Base-by-base conservation (phyloP, 2,797 vertebrate genomes). In the Anguilla marmorata region DNA sequence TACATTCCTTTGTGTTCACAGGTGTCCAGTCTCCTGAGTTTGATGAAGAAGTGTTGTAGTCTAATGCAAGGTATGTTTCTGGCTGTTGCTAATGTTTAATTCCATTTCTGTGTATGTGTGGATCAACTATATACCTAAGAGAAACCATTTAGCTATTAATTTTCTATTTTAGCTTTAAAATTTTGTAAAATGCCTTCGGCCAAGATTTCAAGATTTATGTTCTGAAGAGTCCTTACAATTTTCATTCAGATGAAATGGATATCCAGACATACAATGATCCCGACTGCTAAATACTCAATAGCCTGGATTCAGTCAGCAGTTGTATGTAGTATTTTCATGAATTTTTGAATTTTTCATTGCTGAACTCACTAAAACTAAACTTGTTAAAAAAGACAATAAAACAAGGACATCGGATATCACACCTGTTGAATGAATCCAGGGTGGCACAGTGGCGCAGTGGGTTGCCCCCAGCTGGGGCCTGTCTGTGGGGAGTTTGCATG, bases 31-130 rank as follows among this genome's bases (percentile, higher is more conserved):
- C 21, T 88, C 12, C 33, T 56, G 33, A 72, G 60, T 27, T 9
- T 84, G 27, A 21, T 50, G 30, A 56, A 48, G 48, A 88, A 52
- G 30, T 74, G 63, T 19, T 87, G 82, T 41, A 48, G 7, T 37
- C 48, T 84, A 54, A 74, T 74, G 48, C 63, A 85, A 85, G 87
- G 87, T 88, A 85, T 66, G 83, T 6, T 52, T 60, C 33, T 56
- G 63, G n/a, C 60, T 21, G 30, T 84, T 82, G 21, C 79, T 37
- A 50, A 50, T 82, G 21, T 80, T 48, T 37, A 21, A 48, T 45
- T 80, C 19, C 3, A 37, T 41, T 41, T 79, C 33, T 80, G 41
- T 69, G n/a, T 21, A 82, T 82, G 45, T 24, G 74, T 37, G 21
- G 19, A 1, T 21, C 16, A 45, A 8, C 74, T 72, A 37, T 74